A percentile compares a stretch with the other conserved stretches of the same genome.
These are phyloP conservation scores for Anthopleura xanthogrammica DNA, from an alignment of 92 coral and sea anemone genomes.

Conservation along the genomic window DNA sequence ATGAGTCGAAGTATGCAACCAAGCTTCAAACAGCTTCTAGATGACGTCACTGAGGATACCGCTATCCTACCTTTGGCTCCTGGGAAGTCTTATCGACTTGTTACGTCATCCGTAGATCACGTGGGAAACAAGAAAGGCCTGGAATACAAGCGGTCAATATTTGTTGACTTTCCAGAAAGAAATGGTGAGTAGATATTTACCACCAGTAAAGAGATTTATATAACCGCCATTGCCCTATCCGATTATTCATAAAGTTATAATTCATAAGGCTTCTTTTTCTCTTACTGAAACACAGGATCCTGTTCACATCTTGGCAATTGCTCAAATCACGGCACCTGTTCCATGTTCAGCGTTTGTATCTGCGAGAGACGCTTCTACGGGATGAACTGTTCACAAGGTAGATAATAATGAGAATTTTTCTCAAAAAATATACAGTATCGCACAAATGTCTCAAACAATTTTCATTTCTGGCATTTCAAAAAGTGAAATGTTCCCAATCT, in stretches of 20 bases:
- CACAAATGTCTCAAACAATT: neutral
- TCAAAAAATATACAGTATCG: neutral
- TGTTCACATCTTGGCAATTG: slow-evolving; percentile 59
- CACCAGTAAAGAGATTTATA: no score
- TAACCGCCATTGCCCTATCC: no score
- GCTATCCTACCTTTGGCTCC: slow-evolving; percentile 30
- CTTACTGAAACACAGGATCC: slow-evolving; percentile 36
- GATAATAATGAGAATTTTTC: neutral
- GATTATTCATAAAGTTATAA: no score
- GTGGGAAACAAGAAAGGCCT: slow-evolving; percentile 23
- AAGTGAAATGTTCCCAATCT: no score
- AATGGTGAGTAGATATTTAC: neutral
- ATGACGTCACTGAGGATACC: slow-evolving; percentile 28
- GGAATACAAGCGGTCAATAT: neutral
- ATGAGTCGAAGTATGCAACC: neutral
- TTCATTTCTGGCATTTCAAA: neutral
- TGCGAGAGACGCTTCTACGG: slow-evolving; percentile 57
- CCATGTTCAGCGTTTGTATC: slow-evolving; percentile 52
- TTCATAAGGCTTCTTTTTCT: neutral
- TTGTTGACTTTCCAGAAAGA: slow-evolving; percentile 14
- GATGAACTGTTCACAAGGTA: slow-evolving; percentile 58
- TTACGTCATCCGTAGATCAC: slow-evolving; percentile 30
- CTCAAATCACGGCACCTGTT: slow-evolving; percentile 59
- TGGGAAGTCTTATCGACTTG: slow-evolving; percentile 29
- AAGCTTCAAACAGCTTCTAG: slow-evolving; percentile 17